Evolutionary conservation across 1,140 invertebrate genomes (phyloP), one percentile per base, ranked within the genome.

Genomic region (Notospermus geniculatus): DNA sequence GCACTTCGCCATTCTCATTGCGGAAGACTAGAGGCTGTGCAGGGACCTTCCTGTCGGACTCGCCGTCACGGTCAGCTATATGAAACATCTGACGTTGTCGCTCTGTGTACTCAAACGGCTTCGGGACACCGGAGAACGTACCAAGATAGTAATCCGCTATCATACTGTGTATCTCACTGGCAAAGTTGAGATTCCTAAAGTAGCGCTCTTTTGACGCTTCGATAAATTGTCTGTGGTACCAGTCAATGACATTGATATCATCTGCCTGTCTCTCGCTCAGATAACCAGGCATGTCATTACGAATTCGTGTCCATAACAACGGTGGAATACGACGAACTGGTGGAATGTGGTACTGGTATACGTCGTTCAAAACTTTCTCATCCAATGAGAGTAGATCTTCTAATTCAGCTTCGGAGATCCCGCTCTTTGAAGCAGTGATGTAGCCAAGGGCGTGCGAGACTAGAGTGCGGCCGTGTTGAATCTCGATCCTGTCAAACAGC

Each of bases 101-200:
- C 81, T 98, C 95, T 0, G 95, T 97, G 71, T 93, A 99, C 74
- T 95, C 94, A 74, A 97, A 99, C 0, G 87, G 95, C 72, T 98
- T 98, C 0, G 94, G 91, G 54, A 85, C 87, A 0, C 94, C 95
- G 17, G 93, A 93, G 94, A 76, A 81, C 7, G 70, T 71, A 0
- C 95, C 95, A 17, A 97, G 82, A 77, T 95, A 99, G 78, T 98
- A 99, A 83, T 99, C 96, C 1, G 96, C 94, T 64, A 97, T 96
- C 82, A 91, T 92, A 1, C 94, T 96, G 78, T 98, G 95, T 77
- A 98, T 97, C 76, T 95, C 96, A 74, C 89, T 90, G 0, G 93
- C 90, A 87, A 96, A 92, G 75, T 96, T 95, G 85, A 95, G 89
- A 76, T 98, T 97, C 76, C 93, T 95, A 80, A 98, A 98, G 79